Percentiles rank a stretch among this genome's conserved stretches.
Conservation (phyloP, 92 coral and sea anemone genomes). For the Phymanthus crucifer region DNA sequence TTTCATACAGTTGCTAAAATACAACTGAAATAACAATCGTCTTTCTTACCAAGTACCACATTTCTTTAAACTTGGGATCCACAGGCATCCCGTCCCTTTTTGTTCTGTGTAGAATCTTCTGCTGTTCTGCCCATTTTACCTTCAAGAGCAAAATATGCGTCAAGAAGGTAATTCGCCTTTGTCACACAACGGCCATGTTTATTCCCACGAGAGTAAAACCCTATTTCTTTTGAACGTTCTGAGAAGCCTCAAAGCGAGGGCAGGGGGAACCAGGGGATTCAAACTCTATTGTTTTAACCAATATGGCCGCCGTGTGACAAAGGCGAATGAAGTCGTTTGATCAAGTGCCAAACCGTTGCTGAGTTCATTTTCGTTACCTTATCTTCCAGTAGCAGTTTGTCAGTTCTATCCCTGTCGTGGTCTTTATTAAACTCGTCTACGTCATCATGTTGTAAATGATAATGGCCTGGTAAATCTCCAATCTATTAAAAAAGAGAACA, state of each 20-base stretch:
- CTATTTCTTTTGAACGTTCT: too few species aligned
- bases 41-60: constrained; percentile 95
- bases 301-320: too few species aligned
- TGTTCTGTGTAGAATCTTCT: constrained; percentile 83
- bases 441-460: constrained; percentile 90
- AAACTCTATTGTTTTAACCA: too few species aligned
- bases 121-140: constrained; percentile 97
- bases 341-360: not conserved
- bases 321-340: too few species aligned
- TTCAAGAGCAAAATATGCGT: too few species aligned
- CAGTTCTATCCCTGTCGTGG: constrained; percentile 89
- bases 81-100: constrained; percentile 89
- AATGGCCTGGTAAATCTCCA: constrained; percentile 90
- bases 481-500: constrained; percentile 59
- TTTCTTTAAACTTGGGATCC: constrained; percentile 92
- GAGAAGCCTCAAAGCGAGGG: too few species aligned
- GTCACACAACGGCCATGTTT: too few species aligned
- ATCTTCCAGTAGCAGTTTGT: constrained; percentile 83
- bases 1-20: too few species aligned
- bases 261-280: too few species aligned
- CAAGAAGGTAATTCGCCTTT: too few species aligned
- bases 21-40: too few species aligned
- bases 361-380: constrained; percentile 55
- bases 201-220: too few species aligned
- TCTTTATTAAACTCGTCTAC: constrained; percentile 87